Evolutionary conservation across 2,113 vertebrate genomes (phyloP).

Genomic region (Saimiri boliviensis): DNA sequence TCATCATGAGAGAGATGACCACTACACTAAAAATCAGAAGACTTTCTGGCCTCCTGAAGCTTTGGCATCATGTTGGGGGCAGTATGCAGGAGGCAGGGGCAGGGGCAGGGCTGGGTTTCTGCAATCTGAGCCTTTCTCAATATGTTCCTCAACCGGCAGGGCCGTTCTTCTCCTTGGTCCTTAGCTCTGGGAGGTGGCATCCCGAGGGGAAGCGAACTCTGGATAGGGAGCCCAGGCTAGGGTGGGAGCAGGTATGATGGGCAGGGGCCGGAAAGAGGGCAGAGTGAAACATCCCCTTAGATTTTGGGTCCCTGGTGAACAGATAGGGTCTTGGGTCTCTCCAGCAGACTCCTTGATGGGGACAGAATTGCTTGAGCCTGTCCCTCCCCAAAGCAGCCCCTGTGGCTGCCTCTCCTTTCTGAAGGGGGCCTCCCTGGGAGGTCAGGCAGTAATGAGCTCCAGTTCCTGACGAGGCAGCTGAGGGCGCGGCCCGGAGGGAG

Average conservation of each 20-base stretch:
- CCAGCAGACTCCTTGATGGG: not conserved
- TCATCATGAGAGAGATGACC: not conserved
- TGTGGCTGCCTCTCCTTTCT: not conserved
- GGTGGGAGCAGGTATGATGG: not conserved
- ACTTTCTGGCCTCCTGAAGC: constrained; percentile 51
- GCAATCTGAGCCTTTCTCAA: not conserved
- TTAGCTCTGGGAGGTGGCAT: not conserved
- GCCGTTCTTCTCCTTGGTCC: constrained; percentile 54
- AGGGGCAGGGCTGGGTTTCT: not conserved
- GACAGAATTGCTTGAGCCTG: not conserved
- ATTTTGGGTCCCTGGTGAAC: constrained; percentile 27
- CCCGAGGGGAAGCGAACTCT: not conserved
- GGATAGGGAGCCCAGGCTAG: not conserved
- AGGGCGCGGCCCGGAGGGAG: not conserved
- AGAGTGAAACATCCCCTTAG: not conserved
- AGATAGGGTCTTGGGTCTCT: not conserved
- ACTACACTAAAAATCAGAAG: not conserved
- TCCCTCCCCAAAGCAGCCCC: not conserved
- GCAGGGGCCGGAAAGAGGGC: not conserved
- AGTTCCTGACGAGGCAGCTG: not conserved
- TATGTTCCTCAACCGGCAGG: not conserved
- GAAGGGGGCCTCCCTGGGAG: not conserved
- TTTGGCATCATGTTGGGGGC: constrained; percentile 59
- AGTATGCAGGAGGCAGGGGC: not conserved
- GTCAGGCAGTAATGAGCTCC: not conserved